Base-by-base conservation (phyloP, 2,113 vertebrate genomes). In the Dicentrarchus labrax region DNA sequence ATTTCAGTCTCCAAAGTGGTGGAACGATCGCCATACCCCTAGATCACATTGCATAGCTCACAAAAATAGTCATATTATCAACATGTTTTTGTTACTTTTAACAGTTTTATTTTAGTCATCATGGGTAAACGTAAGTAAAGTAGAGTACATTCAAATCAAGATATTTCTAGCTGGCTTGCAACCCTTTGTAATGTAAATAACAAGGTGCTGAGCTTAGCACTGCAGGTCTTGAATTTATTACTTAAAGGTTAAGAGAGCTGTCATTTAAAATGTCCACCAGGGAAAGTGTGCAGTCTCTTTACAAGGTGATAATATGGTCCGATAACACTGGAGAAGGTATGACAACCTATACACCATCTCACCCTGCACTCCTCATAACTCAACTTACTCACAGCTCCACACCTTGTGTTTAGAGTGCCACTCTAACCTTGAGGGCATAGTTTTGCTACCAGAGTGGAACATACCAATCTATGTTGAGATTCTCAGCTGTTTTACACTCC, bases 161-260 rank as follows among this genome's bases (percentile, higher is more conserved):
- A 8, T 36, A 53, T 75, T 82, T 75, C n/a, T 22, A 22, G 19
- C 45, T 7, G 38, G 79, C 62, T 39, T 65, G 50, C 54, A 74
- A 22, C 4, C 72, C 39, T 16, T 30, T 0, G 10, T 30, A 41
- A 39, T 56, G 41, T 76, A 50, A 61, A 83, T 69, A 56, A 53
- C 54, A 69, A 48, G 19, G 22, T 64, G 57, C 66, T 76, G 47
- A 70, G 47, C 56, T 51, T 47, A 75, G 54, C 0, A 4, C 60
- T 30, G 10, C 17, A 11, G 8, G 1, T 17, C 53, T 6, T 51
- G 38, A 41, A 61, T 71, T 16, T 50, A 57, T 16, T 24, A 8
- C 45, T n/a, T 41, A 21, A 76, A 65, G 59, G 54, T 74, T 24
- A 53, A 4, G 17, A 22, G 38, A 38, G 62, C 56, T 61, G 70